A percentile compares a stretch with the other conserved stretches of the same genome.
These are phyloP conservation scores for Micrastur ruficollis DNA, from an alignment of 2,797 vertebrate species.

Conservation along the genomic window DNA sequence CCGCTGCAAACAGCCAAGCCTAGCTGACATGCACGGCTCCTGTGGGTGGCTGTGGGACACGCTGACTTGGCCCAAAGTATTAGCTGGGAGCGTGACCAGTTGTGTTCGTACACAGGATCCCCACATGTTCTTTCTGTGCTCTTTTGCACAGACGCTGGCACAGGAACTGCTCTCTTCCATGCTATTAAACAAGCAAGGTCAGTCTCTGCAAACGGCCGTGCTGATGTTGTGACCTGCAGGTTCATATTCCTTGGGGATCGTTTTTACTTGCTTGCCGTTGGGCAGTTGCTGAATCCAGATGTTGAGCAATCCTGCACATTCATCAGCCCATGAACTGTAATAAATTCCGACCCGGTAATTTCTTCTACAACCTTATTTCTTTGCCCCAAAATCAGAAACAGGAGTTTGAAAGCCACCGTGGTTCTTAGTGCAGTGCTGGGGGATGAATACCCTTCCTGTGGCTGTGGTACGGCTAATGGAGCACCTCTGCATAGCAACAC, in stretches of 20 bases:
- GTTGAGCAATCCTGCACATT: background rate
- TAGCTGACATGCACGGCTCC: background rate
- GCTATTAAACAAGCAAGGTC: background rate
- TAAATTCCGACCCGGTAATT: background rate
- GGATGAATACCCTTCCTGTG: background rate
- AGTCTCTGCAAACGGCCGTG: background rate
- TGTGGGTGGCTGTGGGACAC: background rate
- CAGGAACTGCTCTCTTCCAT: background rate
- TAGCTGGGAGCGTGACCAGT: fast-evolving
- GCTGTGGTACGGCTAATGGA: background rate
- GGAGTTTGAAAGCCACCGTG: background rate
- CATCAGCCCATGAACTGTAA: background rate
- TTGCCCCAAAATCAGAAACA: background rate
- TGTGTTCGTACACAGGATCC: background rate
- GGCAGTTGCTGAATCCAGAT: background rate
- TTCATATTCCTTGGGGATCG: background rate
- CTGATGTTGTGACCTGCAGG: background rate
- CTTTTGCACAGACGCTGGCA: background rate
- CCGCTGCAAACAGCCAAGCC: background rate
- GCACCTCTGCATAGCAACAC: background rate
- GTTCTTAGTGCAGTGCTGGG: background rate
- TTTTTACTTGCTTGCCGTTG: background rate
- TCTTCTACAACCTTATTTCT: background rate
- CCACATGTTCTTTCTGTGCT: background rate
- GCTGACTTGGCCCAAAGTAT: fast-evolving